A percentile compares a stretch with the other conserved stretches of the same genome.
Evolutionary conservation across 1,140 invertebrate species (phyloP).

Genomic region (Mesaphorura yosii): DNA sequence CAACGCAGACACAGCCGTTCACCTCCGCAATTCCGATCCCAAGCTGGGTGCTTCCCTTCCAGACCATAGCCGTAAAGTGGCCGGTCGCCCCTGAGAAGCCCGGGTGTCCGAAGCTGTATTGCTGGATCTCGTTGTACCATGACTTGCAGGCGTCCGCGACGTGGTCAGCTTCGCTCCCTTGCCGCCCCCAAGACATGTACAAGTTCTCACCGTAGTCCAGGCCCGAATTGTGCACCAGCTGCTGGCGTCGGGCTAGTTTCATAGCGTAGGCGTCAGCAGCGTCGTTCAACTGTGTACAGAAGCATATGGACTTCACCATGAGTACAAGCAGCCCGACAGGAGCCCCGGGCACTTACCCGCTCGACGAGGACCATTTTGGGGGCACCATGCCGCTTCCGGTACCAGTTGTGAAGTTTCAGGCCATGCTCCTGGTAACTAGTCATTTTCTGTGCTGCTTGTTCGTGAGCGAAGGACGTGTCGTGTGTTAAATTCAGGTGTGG

Average conservation of each 20-base stretch:
- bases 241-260: constrained; percentile 1
- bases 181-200: constrained; percentile 10
- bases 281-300: constrained; percentile 6
- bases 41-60: constrained; percentile 62
- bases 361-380: constrained; percentile 1
- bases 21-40: constrained; percentile 50
- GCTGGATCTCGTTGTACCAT: constrained; percentile 17
- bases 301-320: neutral
- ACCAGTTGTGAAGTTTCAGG: constrained; percentile 12
- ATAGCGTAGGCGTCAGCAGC: constrained; percentile 9
- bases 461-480: no score
- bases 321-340: neutral
- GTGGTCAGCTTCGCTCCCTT: no score
- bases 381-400: constrained; percentile 7
- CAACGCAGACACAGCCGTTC: neutral
- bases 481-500: no score
- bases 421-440: constrained; percentile 11
- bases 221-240: neutral
- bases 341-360: constrained; percentile 2
- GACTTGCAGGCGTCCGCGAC: no score
- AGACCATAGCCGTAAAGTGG: constrained; percentile 84
- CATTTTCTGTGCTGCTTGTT: no score
- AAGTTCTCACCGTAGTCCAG: constrained; percentile 17
- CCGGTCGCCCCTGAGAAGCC: constrained; percentile 41
- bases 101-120: constrained; percentile 9